Percentiles rank a stretch among this genome's conserved stretches.
These are phyloP conservation scores for Neoitamus cyanurus DNA, from an alignment of 2,888 invertebrate species.

Conservation along the genomic window DNA sequence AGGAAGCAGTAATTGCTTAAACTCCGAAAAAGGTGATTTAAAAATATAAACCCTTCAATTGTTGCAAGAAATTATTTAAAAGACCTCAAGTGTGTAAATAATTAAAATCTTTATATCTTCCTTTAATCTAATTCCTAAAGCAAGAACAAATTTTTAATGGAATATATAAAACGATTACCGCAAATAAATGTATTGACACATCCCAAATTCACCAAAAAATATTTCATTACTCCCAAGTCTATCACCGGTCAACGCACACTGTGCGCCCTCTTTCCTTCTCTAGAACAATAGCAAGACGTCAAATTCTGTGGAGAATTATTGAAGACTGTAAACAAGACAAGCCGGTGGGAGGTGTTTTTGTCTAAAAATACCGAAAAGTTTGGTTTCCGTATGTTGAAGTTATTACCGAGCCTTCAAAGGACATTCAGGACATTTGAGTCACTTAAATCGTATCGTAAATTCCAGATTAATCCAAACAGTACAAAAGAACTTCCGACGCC, in stretches of 20 bases:
- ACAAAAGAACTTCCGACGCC: neutral
- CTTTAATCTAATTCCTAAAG: too few species aligned
- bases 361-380: neutral
- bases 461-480: neutral
- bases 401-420: neutral
- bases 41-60: too few species aligned
- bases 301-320: neutral
- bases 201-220: too few species aligned
- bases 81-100: too few species aligned
- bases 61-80: too few species aligned
- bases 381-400: neutral
- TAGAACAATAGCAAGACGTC: neutral
- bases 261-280: neutral
- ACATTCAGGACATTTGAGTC: neutral
- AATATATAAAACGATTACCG: too few species aligned
- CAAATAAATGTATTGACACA: too few species aligned
- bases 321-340: neutral
- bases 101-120: too few species aligned
- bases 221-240: too few species aligned
- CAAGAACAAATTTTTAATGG: too few species aligned
- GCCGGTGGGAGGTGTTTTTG: conserved; percentile 10
- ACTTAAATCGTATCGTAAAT: neutral
- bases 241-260: neutral
- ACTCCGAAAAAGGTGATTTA: too few species aligned
- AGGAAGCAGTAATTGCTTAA: too few species aligned